These are phyloP conservation scores for Colistium nudipinnis DNA, from an alignment of 2,113 vertebrate genomes.

Conservation along the genomic window DNA sequence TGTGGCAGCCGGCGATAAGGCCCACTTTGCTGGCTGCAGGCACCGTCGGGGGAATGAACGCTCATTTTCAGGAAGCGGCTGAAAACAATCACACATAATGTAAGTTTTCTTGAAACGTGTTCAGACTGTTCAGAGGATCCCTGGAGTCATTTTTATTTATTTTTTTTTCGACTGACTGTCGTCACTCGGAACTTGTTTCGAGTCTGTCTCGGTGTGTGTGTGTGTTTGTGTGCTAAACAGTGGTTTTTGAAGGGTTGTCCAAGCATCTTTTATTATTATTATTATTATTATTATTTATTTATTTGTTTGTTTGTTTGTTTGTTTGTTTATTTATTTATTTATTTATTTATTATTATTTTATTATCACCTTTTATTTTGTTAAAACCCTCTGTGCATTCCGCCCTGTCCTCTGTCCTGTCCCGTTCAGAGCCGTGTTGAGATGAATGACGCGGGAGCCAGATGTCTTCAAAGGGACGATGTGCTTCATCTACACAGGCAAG, in stretches of 20 bases:
- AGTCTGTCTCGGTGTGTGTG: slow-evolving; percentile 30
- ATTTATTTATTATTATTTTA: too few relatives aligned
- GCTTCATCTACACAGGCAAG: slow-evolving; percentile 95
- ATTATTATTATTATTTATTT: too few relatives aligned
- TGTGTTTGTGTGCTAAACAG: slow-evolving; percentile 44
- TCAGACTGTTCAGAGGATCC: slow-evolving; percentile 50
- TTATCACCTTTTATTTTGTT: slow-evolving; percentile 41
- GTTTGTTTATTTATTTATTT: too few relatives aligned
- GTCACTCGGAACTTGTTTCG: slow-evolving; percentile 35
- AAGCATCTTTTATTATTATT: slow-evolving; percentile 40
- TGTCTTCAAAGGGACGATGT: slow-evolving; percentile 98
- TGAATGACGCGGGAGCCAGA: slow-evolving; percentile 95
- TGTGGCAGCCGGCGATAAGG: slow-evolving; percentile 67
- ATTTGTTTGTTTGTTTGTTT: too few relatives aligned
- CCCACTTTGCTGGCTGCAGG: slow-evolving; percentile 60
- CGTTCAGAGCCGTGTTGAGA: slow-evolving; percentile 90
- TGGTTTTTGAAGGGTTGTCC: slow-evolving; percentile 52
- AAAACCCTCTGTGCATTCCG: slow-evolving; percentile 39
- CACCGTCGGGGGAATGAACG: slow-evolving; percentile 56
- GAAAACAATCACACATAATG: slow-evolving; percentile 50
- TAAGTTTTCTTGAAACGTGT: slow-evolving; percentile 49
- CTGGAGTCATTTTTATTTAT: too few relatives aligned
- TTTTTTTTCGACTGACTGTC: slow-evolving; percentile 18
- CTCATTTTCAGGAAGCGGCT: slow-evolving; percentile 62
- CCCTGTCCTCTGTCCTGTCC: slow-evolving; percentile 48